Conservation (phyloP, 2,797 vertebrate species). For the Podarcis siculus region DNA sequence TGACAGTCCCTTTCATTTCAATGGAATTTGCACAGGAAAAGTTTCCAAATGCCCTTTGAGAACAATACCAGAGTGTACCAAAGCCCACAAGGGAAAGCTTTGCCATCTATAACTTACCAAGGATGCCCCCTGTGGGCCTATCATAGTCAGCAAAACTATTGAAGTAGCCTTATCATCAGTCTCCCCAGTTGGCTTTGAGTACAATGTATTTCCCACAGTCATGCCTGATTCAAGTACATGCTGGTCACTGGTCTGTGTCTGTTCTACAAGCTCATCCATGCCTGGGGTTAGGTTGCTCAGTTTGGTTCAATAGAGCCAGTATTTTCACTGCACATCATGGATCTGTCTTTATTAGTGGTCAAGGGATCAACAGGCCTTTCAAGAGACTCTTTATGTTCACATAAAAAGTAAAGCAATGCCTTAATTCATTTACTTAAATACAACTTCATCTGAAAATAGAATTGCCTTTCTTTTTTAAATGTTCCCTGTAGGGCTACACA, state of each 20-base stretch:
- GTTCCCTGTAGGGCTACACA: conserved; percentile 1
- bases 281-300: conserved; percentile 21
- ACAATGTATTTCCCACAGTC: not conserved
- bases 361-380: conserved; percentile 19
- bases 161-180: not conserved
- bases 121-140: not conserved
- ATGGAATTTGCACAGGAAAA: conserved; percentile 5
- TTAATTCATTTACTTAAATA: conserved; percentile 38
- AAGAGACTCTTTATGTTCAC: conserved; percentile 11
- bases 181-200: not conserved
- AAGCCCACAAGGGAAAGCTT: conserved; percentile 22
- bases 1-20: not conserved
- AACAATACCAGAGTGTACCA: conserved; percentile 7
- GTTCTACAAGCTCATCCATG: conserved; percentile 29
- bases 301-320: conserved; percentile 27
- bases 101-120: not conserved
- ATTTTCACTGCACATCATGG: conserved; percentile 22
- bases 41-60: conserved; percentile 25
- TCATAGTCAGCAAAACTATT: not conserved
- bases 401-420: conserved; percentile 15
- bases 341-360: conserved; percentile 39
- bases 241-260: not conserved
- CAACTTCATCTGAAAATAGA: conserved; percentile 4
- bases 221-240: not conserved
- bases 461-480: conserved; percentile 22